A percentile compares a stretch with the other conserved stretches of the same genome.
phyloP scores from a whole-genome alignment of 2,113 vertebrate genomes.

The Bettongia penicillata region DNA sequence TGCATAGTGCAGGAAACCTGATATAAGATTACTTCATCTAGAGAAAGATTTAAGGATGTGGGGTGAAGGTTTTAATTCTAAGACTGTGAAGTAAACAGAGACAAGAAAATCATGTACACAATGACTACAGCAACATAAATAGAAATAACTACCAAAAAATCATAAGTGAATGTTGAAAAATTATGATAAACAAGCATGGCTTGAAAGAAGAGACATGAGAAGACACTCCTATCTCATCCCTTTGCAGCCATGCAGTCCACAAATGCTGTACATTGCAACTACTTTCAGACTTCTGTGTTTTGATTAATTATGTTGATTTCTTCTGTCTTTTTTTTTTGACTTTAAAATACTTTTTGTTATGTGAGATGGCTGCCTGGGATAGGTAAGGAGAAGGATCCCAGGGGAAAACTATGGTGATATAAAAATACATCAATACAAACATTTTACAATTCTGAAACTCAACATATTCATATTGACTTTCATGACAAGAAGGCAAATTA shows the following conservation, averaged over 20 bases:
- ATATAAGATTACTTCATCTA: not conserved
- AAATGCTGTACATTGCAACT: not conserved
- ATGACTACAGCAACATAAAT: not conserved
- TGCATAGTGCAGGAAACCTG: not conserved
- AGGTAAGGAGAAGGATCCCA: not conserved
- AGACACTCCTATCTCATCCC: not conserved
- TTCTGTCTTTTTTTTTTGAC: not conserved
- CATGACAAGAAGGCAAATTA: not conserved
- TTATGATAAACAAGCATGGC: not conserved
- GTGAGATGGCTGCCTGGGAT: not conserved
- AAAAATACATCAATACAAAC: not conserved
- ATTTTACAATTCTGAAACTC: not conserved
- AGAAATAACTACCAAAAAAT: not conserved
- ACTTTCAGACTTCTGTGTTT: not conserved
- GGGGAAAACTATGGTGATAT: not conserved
- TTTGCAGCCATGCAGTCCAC: not conserved
- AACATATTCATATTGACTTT: not conserved
- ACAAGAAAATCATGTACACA: not conserved
- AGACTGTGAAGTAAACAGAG: not conserved
- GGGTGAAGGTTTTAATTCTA: not conserved
- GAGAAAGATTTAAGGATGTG: not conserved
- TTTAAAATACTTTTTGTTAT: not conserved
- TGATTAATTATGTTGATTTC: not conserved
- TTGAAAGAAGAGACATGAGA: not conserved
- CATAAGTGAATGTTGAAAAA: not conserved